Evolutionary conservation across 2,797 vertebrate genomes (phyloP).

Genomic region (Scleropages formosus): DNA sequence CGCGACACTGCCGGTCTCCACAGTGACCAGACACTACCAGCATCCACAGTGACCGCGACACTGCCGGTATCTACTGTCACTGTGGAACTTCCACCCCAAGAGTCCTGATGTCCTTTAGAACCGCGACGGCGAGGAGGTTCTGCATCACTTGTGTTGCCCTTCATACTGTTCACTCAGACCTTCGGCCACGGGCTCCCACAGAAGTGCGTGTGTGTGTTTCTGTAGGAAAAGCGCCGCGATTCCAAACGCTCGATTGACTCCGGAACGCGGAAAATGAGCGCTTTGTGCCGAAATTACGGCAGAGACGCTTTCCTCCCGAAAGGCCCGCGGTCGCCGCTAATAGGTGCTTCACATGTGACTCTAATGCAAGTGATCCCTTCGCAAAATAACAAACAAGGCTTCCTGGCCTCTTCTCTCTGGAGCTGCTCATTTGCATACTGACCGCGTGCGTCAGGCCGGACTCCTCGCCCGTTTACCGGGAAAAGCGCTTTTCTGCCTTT

Average conservation of each 20-base stretch:
- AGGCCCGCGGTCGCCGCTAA: slow-evolving; percentile 88
- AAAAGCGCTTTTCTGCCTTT: slow-evolving; percentile 47
- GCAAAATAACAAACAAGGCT: slow-evolving; percentile 74
- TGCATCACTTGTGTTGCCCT: not conserved
- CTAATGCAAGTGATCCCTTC: slow-evolving; percentile 83
- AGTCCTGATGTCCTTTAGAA: not conserved
- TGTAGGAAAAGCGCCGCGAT: too few relatives aligned
- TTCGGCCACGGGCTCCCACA: slow-evolving; percentile 62
- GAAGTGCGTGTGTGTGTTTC: slow-evolving; percentile 74
- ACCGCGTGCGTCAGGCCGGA: slow-evolving; percentile 37
- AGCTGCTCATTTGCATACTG: slow-evolving; percentile 68
- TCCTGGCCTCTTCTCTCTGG: slow-evolving; percentile 44
- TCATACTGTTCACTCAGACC: too few relatives aligned
- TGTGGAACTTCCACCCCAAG: too few relatives aligned
- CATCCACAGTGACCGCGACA: too few relatives aligned
- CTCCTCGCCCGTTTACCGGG: slow-evolving; percentile 14
- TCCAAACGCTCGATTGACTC: too few relatives aligned
- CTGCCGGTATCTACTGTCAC: too few relatives aligned
- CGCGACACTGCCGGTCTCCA: too few relatives aligned
- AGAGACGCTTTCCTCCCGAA: slow-evolving; percentile 87
- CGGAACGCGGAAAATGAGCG: slow-evolving; percentile 82
- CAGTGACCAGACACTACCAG: too few relatives aligned
- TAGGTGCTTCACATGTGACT: slow-evolving; percentile 88
- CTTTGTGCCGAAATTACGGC: slow-evolving; percentile 94
- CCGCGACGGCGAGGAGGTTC: not conserved